Base-by-base conservation (phyloP, 2,888 invertebrate genomes). In the Hermaeophaga mercurialis region DNA sequence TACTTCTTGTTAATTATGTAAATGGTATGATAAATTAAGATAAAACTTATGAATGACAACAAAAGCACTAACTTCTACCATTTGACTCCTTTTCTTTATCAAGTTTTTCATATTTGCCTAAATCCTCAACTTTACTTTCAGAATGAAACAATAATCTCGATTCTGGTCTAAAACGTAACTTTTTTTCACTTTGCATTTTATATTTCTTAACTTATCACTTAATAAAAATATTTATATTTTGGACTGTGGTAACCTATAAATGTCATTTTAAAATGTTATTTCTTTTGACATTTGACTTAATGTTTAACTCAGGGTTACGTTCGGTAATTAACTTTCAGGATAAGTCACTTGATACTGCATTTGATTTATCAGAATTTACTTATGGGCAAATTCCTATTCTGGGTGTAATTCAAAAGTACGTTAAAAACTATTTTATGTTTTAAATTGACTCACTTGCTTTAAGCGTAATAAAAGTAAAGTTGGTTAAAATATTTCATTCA, bases 141-240 rank as follows among this genome's bases (percentile, higher is more conserved):
- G 72, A 71, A 44, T 64, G 67, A 57, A 73, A 78, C 54, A 76
- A 72, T 38, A 78, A 74, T 69, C 75, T 79, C 14, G 77, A 67
- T 38, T 79, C 76, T 36, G 78, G 71, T 60, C 79, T 76, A 72
- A 82, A 82, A 62, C 81, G 72, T 58, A 82, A 72, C 70, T 79
- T 80, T 70, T 79, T 80, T 56, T 76, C 77, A 26, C 38, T 54
- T 57, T 66, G 56, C 33, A 43, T 52, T 38, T 56, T 61, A 14
- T 33, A 26, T 15, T 38, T 9, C 19, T 15, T 28, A 15, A 41
- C n/a, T n/a, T 41, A 19, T 15, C n/a, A 9, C n/a, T n/a, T 15
- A 17, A 18, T 39, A 41, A 50, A 34, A 34, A 41, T 50, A 50
- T 50, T 31, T 41, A 41, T 50, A 50, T 50, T 50, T 50, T 50